Conservation (phyloP, 2,888 invertebrate genomes). For the Flabesymbios commensalis region DNA sequence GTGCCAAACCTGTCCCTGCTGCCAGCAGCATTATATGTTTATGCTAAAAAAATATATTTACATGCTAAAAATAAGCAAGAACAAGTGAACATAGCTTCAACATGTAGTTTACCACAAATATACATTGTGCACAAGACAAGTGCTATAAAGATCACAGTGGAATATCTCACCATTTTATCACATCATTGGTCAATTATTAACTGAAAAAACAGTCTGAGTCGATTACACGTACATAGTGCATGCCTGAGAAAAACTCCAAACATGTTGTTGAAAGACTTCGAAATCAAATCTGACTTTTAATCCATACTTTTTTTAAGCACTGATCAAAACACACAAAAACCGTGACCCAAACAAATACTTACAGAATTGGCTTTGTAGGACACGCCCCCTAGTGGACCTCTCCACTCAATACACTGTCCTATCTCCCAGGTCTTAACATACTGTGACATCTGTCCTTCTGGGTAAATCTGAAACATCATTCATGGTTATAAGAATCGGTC, state of each 20-base stretch:
- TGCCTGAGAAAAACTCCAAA: no score
- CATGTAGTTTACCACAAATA: neutral
- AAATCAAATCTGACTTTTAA: no score
- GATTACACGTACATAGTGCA: no score
- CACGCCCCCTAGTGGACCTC: slow-evolving; percentile 75
- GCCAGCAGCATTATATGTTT: slow-evolving; percentile 63
- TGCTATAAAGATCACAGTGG: no score
- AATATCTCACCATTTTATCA: no score
- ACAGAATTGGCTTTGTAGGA: slow-evolving; percentile 13
- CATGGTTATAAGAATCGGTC: neutral
- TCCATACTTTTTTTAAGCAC: no score
- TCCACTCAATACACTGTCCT: slow-evolving; percentile 68
- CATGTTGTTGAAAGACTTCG: no score
- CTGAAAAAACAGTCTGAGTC: no score
- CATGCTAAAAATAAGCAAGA: neutral
- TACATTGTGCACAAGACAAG: neutral
- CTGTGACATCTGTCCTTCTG: slow-evolving; percentile 68
- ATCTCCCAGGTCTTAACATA: slow-evolving; percentile 64
- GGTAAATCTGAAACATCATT: slow-evolving; percentile 61
- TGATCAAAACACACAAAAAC: no score
- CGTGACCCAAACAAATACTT: slow-evolving; percentile 2
- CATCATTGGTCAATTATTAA: no score
- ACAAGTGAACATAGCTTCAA: no score
- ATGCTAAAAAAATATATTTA: slow-evolving; percentile 35
- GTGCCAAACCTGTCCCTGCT: slow-evolving; percentile 79